Evolutionary conservation across 2,888 invertebrate species (phyloP), one percentile per base, ranked within the genome.

Genomic region (Trachelus tabidus): DNA sequence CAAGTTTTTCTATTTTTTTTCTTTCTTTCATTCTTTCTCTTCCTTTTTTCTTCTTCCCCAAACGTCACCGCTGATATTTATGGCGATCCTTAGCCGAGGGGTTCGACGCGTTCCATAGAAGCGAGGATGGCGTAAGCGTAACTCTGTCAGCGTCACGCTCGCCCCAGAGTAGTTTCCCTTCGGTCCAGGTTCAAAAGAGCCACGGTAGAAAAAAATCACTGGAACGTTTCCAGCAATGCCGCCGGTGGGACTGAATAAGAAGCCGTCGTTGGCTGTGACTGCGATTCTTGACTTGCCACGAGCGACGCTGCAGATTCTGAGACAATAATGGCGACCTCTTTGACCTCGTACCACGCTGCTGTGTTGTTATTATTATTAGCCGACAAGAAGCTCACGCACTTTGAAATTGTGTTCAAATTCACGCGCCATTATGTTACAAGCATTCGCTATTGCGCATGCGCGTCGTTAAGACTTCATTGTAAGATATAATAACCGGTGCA

Each of bases 1-100:
- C 78, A 81, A 83, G 84, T 85, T 87, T 85, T 87, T 85, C 82
- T 35, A 35, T 35, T 56, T 56, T 56, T 56, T 56, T 56, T 23
- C 40, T 40, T 40, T 40, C 40, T 40, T 40, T 86, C 84, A 83
- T 77, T 83, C 83, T 83, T 82, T 82, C 84, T 82, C 84, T 80
- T 76, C 37, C 77, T 68, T 73, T 78, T 80, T 80, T 79, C 80
- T 79, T 76, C 40, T 81, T 79, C 81, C 79, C 82, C 81, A 87
- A 88, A 87, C 86, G 89, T 89, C 90, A 87, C 87, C 87, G 87
- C 79, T 86, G 87, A 91, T 91, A 91, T 91, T 91, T 91, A 91
- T 91, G 91, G 89, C 88, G 85, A 88, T 87, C 85, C 86, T 88
- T 87, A 86, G 81, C 83, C 81, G 82, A 82, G 84, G 85, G 85